Conservation (phyloP, 2,888 invertebrate species). For the Watsonalla binaria region DNA sequence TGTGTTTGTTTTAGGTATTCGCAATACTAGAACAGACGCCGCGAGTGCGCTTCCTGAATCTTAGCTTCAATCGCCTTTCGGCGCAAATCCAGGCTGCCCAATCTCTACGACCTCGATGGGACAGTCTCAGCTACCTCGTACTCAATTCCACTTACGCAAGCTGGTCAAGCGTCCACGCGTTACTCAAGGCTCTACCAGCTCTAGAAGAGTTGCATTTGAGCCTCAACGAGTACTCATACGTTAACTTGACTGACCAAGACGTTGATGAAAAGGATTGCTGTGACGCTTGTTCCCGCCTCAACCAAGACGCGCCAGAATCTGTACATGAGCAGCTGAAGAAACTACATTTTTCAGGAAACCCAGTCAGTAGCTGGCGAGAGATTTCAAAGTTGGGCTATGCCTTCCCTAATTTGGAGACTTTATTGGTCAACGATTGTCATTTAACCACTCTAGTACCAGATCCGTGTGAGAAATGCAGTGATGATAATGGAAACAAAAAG, state of each 20-base stretch:
- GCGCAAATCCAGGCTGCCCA: slow-evolving; percentile 82
- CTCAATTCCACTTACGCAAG: slow-evolving; percentile 92
- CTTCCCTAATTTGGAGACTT: slow-evolving; percentile 90
- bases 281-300: slow-evolving; percentile 62
- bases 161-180: slow-evolving; percentile 88
- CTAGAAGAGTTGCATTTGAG: slow-evolving; percentile 95
- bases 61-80: slow-evolving; percentile 92
- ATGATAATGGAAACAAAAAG: slow-evolving; percentile 69
- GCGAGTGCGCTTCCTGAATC: slow-evolving; percentile 91
- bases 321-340: slow-evolving; percentile 85
- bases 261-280: slow-evolving; percentile 57
- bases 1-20: slow-evolving; percentile 81
- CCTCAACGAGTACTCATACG: slow-evolving; percentile 90
- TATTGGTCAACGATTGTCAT: slow-evolving; percentile 92
- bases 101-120: slow-evolving; percentile 69
- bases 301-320: slow-evolving; percentile 51
- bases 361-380: slow-evolving; percentile 90
- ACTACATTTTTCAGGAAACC: slow-evolving; percentile 93
- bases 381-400: slow-evolving; percentile 89
- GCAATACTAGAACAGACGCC: slow-evolving; percentile 93
- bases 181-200: slow-evolving; percentile 86
- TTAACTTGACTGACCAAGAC: slow-evolving; percentile 80
- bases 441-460: slow-evolving; percentile 81
- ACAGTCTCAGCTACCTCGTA: slow-evolving; percentile 86
- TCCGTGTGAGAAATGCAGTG: slow-evolving; percentile 77